phyloP scores from a whole-genome alignment of 2,797 vertebrate genomes.

The Cyclura pinguis region DNA sequence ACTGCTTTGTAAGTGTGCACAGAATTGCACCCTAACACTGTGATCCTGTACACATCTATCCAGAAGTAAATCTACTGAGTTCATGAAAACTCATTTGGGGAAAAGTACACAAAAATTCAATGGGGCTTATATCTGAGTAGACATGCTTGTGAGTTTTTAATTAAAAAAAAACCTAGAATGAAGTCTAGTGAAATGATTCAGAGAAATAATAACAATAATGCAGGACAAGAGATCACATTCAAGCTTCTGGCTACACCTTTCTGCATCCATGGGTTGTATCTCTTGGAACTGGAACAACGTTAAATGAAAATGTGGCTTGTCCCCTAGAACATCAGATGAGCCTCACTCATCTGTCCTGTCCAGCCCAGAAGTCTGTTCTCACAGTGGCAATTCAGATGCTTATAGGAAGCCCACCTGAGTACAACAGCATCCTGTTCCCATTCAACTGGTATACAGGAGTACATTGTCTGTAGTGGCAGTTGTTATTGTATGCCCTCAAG shows the following conservation, averaged over 20 bases:
- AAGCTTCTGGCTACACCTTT: not conserved
- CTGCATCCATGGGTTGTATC: not conserved
- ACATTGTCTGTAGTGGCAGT: no score
- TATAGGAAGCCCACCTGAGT: no score
- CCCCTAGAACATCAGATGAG: not conserved
- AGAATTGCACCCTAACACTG: not conserved
- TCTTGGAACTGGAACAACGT: not conserved
- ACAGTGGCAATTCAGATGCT: no score
- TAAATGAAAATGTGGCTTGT: not conserved
- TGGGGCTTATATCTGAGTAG: no score
- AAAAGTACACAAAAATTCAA: not conserved
- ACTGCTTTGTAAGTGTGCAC: not conserved
- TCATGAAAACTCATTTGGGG: not conserved
- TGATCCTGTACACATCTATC: not conserved
- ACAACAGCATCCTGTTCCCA: no score
- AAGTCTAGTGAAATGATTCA: not conserved
- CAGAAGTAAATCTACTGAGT: not conserved
- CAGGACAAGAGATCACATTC: not conserved
- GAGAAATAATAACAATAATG: no score
- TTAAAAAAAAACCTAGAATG: not conserved
- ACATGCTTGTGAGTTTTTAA: no score
- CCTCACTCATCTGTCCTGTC: no score
- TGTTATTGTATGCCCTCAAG: no score
- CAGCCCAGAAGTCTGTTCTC: no score
- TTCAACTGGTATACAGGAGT: no score